Conservation (phyloP, 2,888 invertebrate species). For the Zonitis immaculata region DNA sequence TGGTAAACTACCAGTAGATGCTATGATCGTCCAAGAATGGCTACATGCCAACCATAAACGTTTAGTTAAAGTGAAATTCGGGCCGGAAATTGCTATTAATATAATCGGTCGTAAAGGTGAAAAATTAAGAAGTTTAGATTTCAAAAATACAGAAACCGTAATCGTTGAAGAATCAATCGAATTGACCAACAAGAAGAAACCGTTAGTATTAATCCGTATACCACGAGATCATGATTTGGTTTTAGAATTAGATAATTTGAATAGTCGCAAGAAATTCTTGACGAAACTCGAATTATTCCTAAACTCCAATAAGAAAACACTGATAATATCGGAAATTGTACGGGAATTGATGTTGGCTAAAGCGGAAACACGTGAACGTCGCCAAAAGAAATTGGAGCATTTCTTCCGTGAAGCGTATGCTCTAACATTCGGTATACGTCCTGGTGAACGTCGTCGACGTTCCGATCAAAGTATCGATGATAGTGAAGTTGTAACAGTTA, state of each 20-base stretch:
- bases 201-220: constrained; percentile 75
- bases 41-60: constrained; percentile 87
- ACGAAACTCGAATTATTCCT: constrained; percentile 83
- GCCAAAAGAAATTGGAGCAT: constrained; percentile 89
- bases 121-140: constrained; percentile 75
- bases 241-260: constrained; percentile 79
- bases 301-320: constrained; percentile 74
- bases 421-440: constrained; percentile 82
- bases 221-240: constrained; percentile 91
- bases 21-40: constrained; percentile 93
- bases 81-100: constrained; percentile 80
- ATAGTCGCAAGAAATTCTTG: constrained; percentile 78
- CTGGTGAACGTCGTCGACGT: constrained; percentile 75
- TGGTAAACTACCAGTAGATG: constrained; percentile 72
- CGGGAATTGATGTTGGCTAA: constrained; percentile 84
- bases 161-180: constrained; percentile 89
- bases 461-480: constrained; percentile 70
- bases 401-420: constrained; percentile 97
- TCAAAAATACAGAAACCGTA: constrained; percentile 70
- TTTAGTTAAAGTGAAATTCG: constrained; percentile 82
- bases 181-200: constrained; percentile 66
- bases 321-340: constrained; percentile 67
- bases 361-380: constrained; percentile 87
- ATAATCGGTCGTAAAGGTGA: constrained; percentile 90
- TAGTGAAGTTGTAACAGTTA: constrained; percentile 79